Evolutionary conservation across 2,113 vertebrate genomes (phyloP), one percentile per base, ranked within the genome.

Genomic region (Ageneiosus marmoratus): DNA sequence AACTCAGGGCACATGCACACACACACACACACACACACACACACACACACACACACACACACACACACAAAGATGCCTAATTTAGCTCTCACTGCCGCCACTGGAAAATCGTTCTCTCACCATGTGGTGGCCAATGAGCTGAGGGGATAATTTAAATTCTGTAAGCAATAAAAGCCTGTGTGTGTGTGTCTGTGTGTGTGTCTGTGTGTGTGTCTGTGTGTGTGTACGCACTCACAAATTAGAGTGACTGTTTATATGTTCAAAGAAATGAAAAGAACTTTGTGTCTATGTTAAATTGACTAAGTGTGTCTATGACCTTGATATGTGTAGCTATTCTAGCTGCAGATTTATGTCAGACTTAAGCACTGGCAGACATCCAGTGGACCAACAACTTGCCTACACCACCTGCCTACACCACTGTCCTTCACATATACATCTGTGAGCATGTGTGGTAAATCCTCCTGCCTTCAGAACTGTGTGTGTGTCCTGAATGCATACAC

Each of bases 91-190:
- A 24, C 29, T 24, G 27, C 67, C 44, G 67, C 34, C 24, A 70
- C 67, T 70, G 37, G 24, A 72, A 65, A 56, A 53, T 29, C 13
- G 74, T 63, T 77, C 58, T 80, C 62, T 60, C 18, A 73, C 56
- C 18, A 79, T 80, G 80, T 69, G 80, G 75, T 85, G 89, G 90
- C 85, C 90, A 91, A 89, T 86, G 77, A 79, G 79, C 87, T 76
- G 24, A 74, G 9, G 80, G 77, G 53, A 85, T 83, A 72, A 34
- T 88, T 90, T 90, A 82, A 87, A 90, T 88, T 82, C 81, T 79
- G 76, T 84, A 80, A 72, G 86, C 77, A 84, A 77, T 85, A 86
- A 86, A 86, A 89, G 62, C 32, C 13, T 82, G 60, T 44, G 46
- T 75, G 6, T 55, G 18, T 56, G 9, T 75, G 44, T 32, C 44